Conservation (phyloP, 2,888 invertebrate genomes). For the Gordius sp. region DNA sequence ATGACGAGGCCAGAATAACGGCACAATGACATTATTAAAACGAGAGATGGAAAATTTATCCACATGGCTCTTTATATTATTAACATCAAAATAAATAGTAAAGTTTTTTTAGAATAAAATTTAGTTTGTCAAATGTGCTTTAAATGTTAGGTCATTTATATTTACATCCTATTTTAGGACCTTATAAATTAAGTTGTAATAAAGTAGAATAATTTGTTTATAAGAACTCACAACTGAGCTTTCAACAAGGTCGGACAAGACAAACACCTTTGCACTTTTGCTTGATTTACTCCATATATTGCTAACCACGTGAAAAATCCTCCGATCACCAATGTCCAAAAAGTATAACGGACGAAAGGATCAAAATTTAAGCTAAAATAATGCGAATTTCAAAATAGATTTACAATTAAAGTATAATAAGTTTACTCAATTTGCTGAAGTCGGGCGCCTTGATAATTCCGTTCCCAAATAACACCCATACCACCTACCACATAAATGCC, state of each 20-base stretch:
- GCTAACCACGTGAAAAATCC: constrained; percentile 23
- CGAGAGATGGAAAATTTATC: constrained; percentile 23
- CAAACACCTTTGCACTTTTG: constrained; percentile 24
- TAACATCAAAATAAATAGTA: not conserved
- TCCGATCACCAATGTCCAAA: constrained; percentile 23
- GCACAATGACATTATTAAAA: constrained; percentile 22
- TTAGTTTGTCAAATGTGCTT: not conserved
- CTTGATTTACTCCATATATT: constrained; percentile 24
- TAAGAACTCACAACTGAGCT: constrained; percentile 2
- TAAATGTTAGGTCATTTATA: too few relatives aligned
- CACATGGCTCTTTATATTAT: constrained; percentile 22
- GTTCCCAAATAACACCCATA: constrained; percentile 24
- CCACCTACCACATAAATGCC: constrained; percentile 27
- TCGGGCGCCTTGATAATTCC: constrained; percentile 24
- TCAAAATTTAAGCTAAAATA: constrained; percentile 23
- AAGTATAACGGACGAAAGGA: constrained; percentile 24
- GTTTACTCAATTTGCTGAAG: constrained; percentile 21
- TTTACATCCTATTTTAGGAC: too few relatives aligned
- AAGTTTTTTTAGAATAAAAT: not conserved
- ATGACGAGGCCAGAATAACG: constrained; percentile 23
- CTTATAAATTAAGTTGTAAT: too few relatives aligned
- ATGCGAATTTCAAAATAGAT: not conserved
- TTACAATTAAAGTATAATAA: too few relatives aligned
- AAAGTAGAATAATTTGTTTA: too few relatives aligned
- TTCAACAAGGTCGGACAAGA: constrained; percentile 20